These are phyloP conservation scores for Capitella teleta DNA, from an alignment of 1,140 invertebrate species.

Conservation along the genomic window DNA sequence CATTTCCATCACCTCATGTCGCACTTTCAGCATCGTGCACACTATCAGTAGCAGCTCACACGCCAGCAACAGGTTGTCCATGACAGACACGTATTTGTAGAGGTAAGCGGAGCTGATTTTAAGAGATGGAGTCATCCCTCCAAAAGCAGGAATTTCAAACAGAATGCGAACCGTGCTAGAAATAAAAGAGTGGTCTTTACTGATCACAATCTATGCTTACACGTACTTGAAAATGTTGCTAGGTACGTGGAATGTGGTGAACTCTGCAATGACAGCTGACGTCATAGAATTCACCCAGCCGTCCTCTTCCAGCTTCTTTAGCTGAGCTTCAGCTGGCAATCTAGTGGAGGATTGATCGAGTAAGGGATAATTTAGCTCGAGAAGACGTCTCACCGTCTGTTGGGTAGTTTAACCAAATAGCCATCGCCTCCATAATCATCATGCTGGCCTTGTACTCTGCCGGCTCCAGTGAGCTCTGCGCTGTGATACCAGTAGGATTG, in stretches of 20 bases:
- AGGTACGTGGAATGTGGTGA: constrained; percentile 30
- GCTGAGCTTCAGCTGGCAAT: constrained; percentile 12
- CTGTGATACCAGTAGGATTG: neutral
- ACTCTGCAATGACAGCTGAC: constrained; percentile 26
- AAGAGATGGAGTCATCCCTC: constrained; percentile 18
- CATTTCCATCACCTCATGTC: constrained; percentile 4
- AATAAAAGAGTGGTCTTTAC: neutral
- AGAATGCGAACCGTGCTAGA: constrained; percentile 24
- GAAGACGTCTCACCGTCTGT: neutral
- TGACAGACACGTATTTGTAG: constrained; percentile 27
- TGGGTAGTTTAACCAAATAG: neutral
- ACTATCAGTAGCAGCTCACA: constrained; percentile 36
- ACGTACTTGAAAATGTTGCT: constrained; percentile 26
- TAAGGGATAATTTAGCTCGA: neutral
- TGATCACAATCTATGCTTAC: neutral
- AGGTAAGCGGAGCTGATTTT: constrained; percentile 25
- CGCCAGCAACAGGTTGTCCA: constrained; percentile 29
- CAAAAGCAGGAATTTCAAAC: constrained; percentile 24
- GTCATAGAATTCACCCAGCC: constrained; percentile 28
- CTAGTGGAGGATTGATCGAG: neutral
- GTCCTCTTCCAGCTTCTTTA: constrained; percentile 16
- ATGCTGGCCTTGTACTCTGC: neutral
- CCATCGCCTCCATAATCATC: constrained; percentile 7
- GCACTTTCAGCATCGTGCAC: constrained; percentile 22
- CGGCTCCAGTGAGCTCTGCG: neutral